Evolutionary conservation across 1,140 invertebrate genomes (phyloP), one percentile per base, ranked within the genome.

Genomic region (Pseudomyrmex pallidus): DNA sequence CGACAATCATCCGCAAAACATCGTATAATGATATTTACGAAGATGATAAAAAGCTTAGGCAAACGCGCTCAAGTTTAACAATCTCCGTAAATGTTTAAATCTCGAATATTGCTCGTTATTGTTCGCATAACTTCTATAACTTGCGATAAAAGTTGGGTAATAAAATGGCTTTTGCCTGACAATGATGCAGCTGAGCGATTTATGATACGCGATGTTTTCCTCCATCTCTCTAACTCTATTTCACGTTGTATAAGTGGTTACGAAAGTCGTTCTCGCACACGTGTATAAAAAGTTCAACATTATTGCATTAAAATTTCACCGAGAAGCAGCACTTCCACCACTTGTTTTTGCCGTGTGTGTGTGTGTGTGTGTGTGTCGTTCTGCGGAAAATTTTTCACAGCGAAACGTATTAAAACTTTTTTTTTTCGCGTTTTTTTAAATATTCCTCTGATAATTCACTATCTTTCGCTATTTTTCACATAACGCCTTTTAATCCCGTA

Each of bases 61-160:
- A 52, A n/a, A 46, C 17, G 50, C 66, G 50, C 66, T 77, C 2
- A 67, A 77, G 17, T 68, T 78, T 57, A 22, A 66, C 35, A 12
- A 54, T 5, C 20, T 17, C 12, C n/a, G 46, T n/a, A 46, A 17
- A 68, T 48, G 64, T 67, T 77, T 46, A 12, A 67, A 56, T 48
- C 25, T 78, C 20, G 17, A 78, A 46, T n/a, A 22, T 70, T 56
- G 35, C 57, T 52, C 35, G 56, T 77, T 68, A 68, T 59, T 67
- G 54, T 77, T 9, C 50, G 74, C 9, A 15, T 2, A 0, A 56
- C 13, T 77, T 68, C 35, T 8, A 35, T 9, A 68, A 77, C 50
- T 68, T 68, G 35, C 57, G 48, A 61, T 52, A 56, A 68, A 57
- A 78, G 15, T 68, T 70, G 35, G 46, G 20, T 59, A 57, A 78